These are phyloP conservation scores for Dicrostonyx torquatus DNA, from an alignment of 2,797 vertebrate genomes.

Conservation along the genomic window DNA sequence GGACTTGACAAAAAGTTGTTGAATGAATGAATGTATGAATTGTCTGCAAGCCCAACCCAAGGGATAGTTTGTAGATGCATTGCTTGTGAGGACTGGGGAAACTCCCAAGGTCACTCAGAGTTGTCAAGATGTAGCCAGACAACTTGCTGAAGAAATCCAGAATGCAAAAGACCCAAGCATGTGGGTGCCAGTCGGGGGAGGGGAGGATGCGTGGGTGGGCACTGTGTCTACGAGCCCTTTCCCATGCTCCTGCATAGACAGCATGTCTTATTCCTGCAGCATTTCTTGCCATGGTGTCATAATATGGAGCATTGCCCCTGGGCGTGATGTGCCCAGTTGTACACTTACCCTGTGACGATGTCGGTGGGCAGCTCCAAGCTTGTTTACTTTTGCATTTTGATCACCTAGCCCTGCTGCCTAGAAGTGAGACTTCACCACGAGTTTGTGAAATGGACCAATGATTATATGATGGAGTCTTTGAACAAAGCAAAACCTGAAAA, in stretches of 20 bases:
- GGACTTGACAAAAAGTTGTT: constrained; percentile 65
- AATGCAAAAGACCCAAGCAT: neutral
- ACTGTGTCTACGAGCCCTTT: neutral
- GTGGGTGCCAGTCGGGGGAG: accelerated
- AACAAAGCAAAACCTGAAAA: constrained; percentile 13
- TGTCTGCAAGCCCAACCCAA: constrained; percentile 55
- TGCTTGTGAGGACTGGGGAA: constrained; percentile 47
- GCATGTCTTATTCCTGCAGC: accelerated
- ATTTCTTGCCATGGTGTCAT: neutral
- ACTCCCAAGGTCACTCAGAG: constrained; percentile 57
- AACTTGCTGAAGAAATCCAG: neutral
- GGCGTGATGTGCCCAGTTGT: accelerated
- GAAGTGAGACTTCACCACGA: neutral
- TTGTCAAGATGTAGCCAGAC: constrained; percentile 44
- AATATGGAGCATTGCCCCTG: neutral
- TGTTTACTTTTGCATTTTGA: neutral
- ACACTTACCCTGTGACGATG: neutral
- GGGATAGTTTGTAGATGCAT: constrained; percentile 35
- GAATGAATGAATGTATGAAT: constrained; percentile 55
- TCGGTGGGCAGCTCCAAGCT: neutral
- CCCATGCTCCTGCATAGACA: neutral
- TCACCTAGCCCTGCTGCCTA: neutral
- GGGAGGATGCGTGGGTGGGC: accelerated
- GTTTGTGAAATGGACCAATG: neutral
- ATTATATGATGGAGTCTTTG: neutral